Base-by-base conservation (phyloP, 2,888 invertebrate genomes). In the Epsilonema sp. region DNA sequence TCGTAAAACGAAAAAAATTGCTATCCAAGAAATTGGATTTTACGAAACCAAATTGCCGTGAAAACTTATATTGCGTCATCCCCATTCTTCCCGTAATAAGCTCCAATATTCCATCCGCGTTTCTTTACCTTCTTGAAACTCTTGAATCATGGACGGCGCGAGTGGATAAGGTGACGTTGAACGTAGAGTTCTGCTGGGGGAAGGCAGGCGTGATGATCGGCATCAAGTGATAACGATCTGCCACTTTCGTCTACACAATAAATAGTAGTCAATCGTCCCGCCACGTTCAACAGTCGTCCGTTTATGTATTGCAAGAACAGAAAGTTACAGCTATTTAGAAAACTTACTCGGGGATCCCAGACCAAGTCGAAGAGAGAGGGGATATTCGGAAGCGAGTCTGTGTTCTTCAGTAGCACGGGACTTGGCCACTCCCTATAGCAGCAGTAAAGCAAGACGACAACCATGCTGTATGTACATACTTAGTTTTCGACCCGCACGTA, bases 151-250 rank as follows among this genome's bases (percentile, higher is more conserved):
- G 54, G 64, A 99, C 82, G 13, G 82, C 79, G 55, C 84, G 72
- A 0, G 92, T 92, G 2, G 92, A 92, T 21, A 77, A 75, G 0
- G 90, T 87, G 3, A 97, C 94, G 65, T 97, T 94, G 71, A 89
- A 94, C 3, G 94, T 97, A 2, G 94, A 94, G 71, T 99, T 99
- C 70, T 97, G 97, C 66, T 97, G 92, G 1, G 97, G 97, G 72
- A 92, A 99, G 0, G 92, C 92, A 1, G 97, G 97, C 0, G 97
- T 99, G 59, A 99, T 94, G 60, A 99, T 94, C n/a, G 97, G 97
- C 97, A 89, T 89, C 60, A 94, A 71, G 70, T 99, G 97, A 71
- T 79, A 90, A 25, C 92, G 75, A 66, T 92, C 92, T 1, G 80
- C 74, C 41, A 83, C 75, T 65, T 86, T 87, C 44, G 81, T 76